phyloP scores from a whole-genome alignment of 1,140 invertebrate species.

The Bathynomus jamesi region DNA sequence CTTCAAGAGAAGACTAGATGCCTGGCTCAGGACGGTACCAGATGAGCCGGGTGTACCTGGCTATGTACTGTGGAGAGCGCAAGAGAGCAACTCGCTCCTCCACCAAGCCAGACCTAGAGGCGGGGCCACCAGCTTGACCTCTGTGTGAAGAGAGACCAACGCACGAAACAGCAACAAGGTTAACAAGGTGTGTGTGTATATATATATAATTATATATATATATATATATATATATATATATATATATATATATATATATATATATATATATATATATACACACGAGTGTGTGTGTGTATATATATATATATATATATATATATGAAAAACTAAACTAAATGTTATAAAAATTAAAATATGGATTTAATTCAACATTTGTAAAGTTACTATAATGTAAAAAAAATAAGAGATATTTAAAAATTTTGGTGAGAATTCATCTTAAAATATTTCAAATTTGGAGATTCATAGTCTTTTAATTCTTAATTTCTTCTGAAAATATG shows the following conservation, averaged over 20 bases:
- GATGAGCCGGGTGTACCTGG: not conserved
- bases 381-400: not conserved
- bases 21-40: too few species aligned
- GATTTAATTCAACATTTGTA: not conserved
- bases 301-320: not conserved
- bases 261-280: not conserved
- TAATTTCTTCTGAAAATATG: too few species aligned
- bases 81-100: too few species aligned
- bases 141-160: not conserved
- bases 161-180: not conserved
- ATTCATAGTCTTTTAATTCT: too few species aligned
- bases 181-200: not conserved
- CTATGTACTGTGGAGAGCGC: not conserved
- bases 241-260: not conserved
- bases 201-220: not conserved
- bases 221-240: not conserved
- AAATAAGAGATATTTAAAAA: too few species aligned
- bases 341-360: not conserved
- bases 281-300: not conserved
- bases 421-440: too few species aligned
- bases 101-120: too few species aligned
- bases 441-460: too few species aligned
- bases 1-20: too few species aligned
- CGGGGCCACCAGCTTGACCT: too few species aligned
- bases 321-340: not conserved